These are phyloP conservation scores for Cavia aperea DNA, from an alignment of 2,113 vertebrate genomes.

Conservation along the genomic window DNA sequence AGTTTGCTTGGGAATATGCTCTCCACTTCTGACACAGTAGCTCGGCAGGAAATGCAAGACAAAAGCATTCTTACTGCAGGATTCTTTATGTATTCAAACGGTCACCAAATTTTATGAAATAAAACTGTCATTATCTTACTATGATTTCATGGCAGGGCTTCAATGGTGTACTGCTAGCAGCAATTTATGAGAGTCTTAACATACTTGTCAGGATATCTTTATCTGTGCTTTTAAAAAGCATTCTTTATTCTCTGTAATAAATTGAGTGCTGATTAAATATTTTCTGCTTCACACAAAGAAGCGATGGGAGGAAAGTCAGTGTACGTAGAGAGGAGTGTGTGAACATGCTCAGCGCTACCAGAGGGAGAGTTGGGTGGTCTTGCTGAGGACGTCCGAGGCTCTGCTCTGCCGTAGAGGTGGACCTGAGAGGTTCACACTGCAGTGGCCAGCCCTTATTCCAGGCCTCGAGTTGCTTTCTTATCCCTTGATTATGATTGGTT, in stretches of 20 bases:
- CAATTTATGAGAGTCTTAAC: background rate
- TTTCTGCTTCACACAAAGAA: conserved; percentile 13
- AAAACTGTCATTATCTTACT: conserved; percentile 45
- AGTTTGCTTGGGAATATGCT: background rate
- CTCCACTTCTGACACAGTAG: background rate
- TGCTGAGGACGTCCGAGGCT: background rate
- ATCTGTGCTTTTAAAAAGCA: conserved; percentile 31
- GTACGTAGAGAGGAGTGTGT: background rate
- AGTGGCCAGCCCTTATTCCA: background rate
- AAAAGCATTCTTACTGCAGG: background rate
- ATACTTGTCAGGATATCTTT: conserved; percentile 60
- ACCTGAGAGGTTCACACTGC: background rate
- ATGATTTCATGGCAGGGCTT: conserved; percentile 45
- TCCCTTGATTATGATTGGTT: conserved; percentile 25
- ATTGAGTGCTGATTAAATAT: conserved; percentile 27
- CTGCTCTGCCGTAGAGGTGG: background rate
- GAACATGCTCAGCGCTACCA: background rate
- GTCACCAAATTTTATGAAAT: conserved; percentile 47
- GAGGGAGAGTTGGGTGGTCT: background rate
- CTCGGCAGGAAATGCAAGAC: conserved; percentile 23
- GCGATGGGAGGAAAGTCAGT: conserved; percentile 18
- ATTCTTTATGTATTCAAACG: conserved; percentile 33
- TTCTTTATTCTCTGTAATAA: conserved; percentile 57
- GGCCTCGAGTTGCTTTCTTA: background rate
- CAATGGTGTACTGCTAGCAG: conserved; percentile 46